phyloP scores from a whole-genome alignment of 64 coral and sea anemone species.

The Platygyra sinensis region DNA sequence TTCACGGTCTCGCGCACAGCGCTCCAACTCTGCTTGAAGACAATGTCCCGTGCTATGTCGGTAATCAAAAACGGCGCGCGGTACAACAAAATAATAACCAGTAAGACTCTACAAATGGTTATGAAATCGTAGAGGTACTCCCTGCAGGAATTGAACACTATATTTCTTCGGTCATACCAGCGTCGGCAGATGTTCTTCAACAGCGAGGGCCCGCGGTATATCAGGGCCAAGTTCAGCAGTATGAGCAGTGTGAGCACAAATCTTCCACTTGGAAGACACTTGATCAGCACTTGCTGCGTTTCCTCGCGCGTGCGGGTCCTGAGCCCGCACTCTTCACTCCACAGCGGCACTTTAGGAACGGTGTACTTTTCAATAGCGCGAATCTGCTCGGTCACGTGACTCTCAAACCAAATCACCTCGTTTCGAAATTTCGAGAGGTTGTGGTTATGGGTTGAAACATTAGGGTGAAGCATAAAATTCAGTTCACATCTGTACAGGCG shows the following conservation, averaged over 20 bases:
- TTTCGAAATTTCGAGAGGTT: slow-evolving; percentile 77
- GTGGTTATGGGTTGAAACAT: slow-evolving; percentile 68
- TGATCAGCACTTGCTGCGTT: slow-evolving; percentile 83
- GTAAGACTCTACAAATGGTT: slow-evolving; percentile 73
- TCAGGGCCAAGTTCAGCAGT: slow-evolving; percentile 74
- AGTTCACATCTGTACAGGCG: slow-evolving; percentile 88
- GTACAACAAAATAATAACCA: slow-evolving; percentile 79
- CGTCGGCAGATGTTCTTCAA: slow-evolving; percentile 73
- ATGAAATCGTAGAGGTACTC: slow-evolving; percentile 84
- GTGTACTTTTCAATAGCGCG: slow-evolving; percentile 64
- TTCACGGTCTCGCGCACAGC: slow-evolving; percentile 88
- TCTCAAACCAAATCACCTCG: slow-evolving; percentile 83
- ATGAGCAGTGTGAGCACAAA: slow-evolving; percentile 74
- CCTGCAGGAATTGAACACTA: slow-evolving; percentile 64
- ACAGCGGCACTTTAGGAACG: slow-evolving; percentile 83
- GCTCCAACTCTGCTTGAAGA: slow-evolving; percentile 84
- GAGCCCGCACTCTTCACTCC: slow-evolving; percentile 72
- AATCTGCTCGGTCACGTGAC: slow-evolving; percentile 47
- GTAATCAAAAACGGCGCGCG: slow-evolving; percentile 90
- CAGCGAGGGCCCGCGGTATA: slow-evolving; percentile 87
- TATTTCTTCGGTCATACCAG: slow-evolving; percentile 90
- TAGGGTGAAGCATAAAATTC: slow-evolving; percentile 65
- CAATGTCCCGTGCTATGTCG: slow-evolving; percentile 85
- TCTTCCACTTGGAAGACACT: slow-evolving; percentile 80
- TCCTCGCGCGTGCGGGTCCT: slow-evolving; percentile 73